Evolutionary conservation across 2,797 vertebrate species (phyloP), one percentile per base, ranked within the genome.

Genomic region (Peromyscus eremicus): DNA sequence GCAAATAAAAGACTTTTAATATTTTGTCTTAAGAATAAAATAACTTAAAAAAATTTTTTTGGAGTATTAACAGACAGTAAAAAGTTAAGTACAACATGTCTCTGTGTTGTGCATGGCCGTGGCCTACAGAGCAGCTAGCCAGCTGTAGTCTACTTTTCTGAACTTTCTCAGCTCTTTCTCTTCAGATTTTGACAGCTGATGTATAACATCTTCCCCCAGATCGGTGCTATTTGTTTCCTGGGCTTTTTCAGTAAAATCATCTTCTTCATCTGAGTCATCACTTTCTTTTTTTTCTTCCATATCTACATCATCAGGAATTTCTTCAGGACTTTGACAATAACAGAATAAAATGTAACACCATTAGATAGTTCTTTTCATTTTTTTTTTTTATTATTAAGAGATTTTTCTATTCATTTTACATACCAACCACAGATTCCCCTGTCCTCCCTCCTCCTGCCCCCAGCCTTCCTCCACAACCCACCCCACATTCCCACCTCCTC

Each of bases 91-190:
- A 1, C n/a, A 77, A 52, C 34, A 32, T 23, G 9, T n/a, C 23
- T 43, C 57, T 68, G 55, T 12, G 16, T 2, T 1, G 9, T 19
- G 6, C 6, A 14, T 12, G 6, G 27, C 16, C 6, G 40, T 21
- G 21, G 11, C 93, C 98, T 96, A 99, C 57, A 98, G 98, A 70
- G 96, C 94, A 9, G 97, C 84, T 86, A 99, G 73, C 99, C 99
- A 99, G 98, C 99, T 99, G 92, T 99, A 99, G 98, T 99, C 99
- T 1, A 98, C 97, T 98, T 99, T 99, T 96, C 98, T 99, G 96
- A 99, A 96, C 96, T 98, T 99, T 89, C 98, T 99, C 97, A 99
- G 98, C 95, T 99, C 99, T 94, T 98, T 99, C 79, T 98, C 98
- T 97, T 99, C 98, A 23, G 98, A 98, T 98, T 99, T 99, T 2